Evolutionary conservation across 2,113 vertebrate species (phyloP).

Genomic region (Percina caprodes): DNA sequence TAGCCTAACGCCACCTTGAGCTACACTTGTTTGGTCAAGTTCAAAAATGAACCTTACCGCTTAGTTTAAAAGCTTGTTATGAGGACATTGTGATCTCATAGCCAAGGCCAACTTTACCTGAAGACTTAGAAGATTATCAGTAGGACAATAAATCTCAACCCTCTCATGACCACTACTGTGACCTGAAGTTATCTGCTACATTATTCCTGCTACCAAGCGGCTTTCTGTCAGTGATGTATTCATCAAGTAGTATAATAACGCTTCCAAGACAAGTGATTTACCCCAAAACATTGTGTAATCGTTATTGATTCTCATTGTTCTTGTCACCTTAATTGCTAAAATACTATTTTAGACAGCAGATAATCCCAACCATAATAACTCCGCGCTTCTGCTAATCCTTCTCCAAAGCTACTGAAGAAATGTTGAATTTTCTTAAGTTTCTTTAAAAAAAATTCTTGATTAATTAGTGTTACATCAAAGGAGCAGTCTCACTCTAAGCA

Average conservation of each 20-base stretch:
- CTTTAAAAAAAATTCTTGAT: slow-evolving; percentile 44
- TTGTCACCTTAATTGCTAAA: slow-evolving; percentile 51
- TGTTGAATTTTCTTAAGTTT: slow-evolving; percentile 18
- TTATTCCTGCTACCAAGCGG: slow-evolving; percentile 4
- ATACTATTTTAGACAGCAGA: slow-evolving; percentile 57
- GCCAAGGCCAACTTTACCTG: slow-evolving; percentile 9
- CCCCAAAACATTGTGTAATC: slow-evolving; percentile 41
- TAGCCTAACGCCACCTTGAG: neutral
- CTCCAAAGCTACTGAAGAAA: slow-evolving; percentile 46
- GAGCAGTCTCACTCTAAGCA: slow-evolving; percentile 58
- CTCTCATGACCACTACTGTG: slow-evolving; percentile 24
- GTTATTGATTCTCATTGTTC: slow-evolving; percentile 57
- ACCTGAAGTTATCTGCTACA: slow-evolving; percentile 20
- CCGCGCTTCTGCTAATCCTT: slow-evolving; percentile 55
- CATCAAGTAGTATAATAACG: slow-evolving; percentile 9
- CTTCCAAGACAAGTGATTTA: slow-evolving; percentile 38
- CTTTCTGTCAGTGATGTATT: slow-evolving; percentile 39
- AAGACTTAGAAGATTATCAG: neutral
- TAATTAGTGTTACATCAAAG: slow-evolving; percentile 74
- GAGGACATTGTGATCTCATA: neutral
- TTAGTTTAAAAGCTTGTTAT: neutral
- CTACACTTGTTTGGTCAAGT: slow-evolving; percentile 1
- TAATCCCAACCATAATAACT: slow-evolving; percentile 57
- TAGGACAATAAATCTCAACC: slow-evolving; percentile 36
- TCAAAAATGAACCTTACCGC: slow-evolving; percentile 13